phyloP scores from a whole-genome alignment of 2,797 vertebrate species.

The Salarias fasciatus region DNA sequence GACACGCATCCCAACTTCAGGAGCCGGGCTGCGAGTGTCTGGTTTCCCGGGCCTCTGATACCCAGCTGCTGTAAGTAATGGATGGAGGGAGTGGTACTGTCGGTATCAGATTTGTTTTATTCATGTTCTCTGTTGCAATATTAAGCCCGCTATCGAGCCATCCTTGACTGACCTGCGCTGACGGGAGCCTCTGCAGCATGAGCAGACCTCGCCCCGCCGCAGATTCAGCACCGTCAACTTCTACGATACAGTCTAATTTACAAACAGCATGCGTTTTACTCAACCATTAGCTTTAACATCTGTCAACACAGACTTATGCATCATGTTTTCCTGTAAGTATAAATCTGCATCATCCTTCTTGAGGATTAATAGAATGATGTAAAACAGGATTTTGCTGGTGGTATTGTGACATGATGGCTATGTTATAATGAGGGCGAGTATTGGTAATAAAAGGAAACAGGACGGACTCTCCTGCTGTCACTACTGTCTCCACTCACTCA shows the following conservation, averaged over 20 bases:
- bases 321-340: constrained; percentile 18
- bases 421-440: background rate
- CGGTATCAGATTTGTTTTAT: constrained; percentile 76
- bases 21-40: constrained; percentile 27
- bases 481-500: constrained; percentile 7
- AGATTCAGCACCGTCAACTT: constrained; percentile 44
- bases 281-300: constrained; percentile 59
- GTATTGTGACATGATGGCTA: too few relatives aligned
- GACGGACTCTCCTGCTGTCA: constrained; percentile 12
- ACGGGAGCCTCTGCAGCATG: constrained; percentile 58
- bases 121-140: constrained; percentile 77
- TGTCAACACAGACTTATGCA: constrained; percentile 31
- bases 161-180: constrained; percentile 71
- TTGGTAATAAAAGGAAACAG: constrained; percentile 21
- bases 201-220: constrained; percentile 25
- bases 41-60: constrained; percentile 42
- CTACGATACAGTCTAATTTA: constrained; percentile 53
- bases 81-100: constrained; percentile 62
- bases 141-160: constrained; percentile 76
- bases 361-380: background rate
- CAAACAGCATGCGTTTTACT: constrained; percentile 52
- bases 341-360: constrained; percentile 14
- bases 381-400: background rate
- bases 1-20: constrained; percentile 61
- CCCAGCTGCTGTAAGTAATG: constrained; percentile 65